Conservation (phyloP, 2,888 invertebrate genomes). For the Augiades crinisus region DNA sequence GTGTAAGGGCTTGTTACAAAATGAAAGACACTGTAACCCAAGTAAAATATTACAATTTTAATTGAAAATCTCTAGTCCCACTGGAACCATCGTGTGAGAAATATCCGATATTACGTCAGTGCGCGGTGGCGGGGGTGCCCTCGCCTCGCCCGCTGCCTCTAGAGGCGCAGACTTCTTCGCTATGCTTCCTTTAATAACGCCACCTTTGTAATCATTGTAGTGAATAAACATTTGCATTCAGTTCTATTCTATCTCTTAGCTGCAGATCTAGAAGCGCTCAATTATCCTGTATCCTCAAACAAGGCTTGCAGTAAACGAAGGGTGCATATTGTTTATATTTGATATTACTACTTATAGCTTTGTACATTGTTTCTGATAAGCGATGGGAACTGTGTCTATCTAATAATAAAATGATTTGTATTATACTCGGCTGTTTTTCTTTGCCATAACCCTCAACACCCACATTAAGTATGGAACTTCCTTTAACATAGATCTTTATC, state of each 20-base stretch:
- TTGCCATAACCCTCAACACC: conserved; percentile 26
- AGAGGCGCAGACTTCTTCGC: conserved; percentile 50
- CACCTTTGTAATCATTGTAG: conserved; percentile 75
- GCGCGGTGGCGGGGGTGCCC: conserved; percentile 42
- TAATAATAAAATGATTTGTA: conserved; percentile 87
- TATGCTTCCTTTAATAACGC: conserved; percentile 74
- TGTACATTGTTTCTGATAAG: conserved; percentile 87
- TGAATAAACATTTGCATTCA: conserved; percentile 77
- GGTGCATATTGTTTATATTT: conserved; percentile 82
- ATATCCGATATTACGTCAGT: conserved; percentile 51
- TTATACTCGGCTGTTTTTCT: conserved; percentile 71
- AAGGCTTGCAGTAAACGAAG: conserved; percentile 81
- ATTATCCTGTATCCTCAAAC: conserved; percentile 77
- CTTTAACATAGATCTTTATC: too few relatives aligned
- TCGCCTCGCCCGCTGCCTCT: conserved; percentile 26
- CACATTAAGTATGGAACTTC: neutral
- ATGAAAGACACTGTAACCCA: conserved; percentile 84
- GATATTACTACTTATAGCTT: conserved; percentile 85
- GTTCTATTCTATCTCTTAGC: conserved; percentile 71
- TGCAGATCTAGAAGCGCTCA: conserved; percentile 80
- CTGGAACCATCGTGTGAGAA: conserved; percentile 80
- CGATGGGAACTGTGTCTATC: conserved; percentile 87
- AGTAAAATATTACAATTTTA: conserved; percentile 79
- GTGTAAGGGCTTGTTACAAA: conserved; percentile 83
- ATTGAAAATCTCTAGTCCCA: conserved; percentile 87